Evolutionary conservation across 2,888 invertebrate genomes (phyloP).

Genomic region (Apantesis nais): DNA sequence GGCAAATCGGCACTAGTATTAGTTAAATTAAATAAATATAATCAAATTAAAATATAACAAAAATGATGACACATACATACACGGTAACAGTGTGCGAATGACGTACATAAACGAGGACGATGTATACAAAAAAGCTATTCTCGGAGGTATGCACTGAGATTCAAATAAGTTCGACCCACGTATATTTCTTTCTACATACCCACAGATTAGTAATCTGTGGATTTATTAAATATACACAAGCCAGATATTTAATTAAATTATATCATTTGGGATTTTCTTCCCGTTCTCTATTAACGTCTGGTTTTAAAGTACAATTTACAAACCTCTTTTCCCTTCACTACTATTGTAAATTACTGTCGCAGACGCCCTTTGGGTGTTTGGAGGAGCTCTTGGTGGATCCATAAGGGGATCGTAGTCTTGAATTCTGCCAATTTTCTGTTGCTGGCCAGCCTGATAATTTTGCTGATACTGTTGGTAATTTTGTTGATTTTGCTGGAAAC

Average conservation of each 20-base stretch:
- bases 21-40: neutral
- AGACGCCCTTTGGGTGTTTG: slow-evolving; percentile 91
- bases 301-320: slow-evolving; percentile 37
- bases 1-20: neutral
- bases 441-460: slow-evolving; percentile 52
- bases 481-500: slow-evolving; percentile 67
- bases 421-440: slow-evolving; percentile 89
- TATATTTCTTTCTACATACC: neutral
- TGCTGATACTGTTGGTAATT: slow-evolving; percentile 59
- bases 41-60: neutral
- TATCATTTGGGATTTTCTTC: neutral
- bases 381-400: slow-evolving; percentile 89
- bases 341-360: slow-evolving; percentile 94
- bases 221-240: neutral
- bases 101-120: neutral
- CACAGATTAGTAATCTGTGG: neutral
- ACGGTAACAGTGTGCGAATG: neutral
- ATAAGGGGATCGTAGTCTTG: slow-evolving; percentile 92
- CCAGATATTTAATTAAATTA: neutral
- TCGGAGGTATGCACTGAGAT: neutral
- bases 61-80: neutral
- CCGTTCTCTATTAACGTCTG: neutral
- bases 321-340: slow-evolving; percentile 75
- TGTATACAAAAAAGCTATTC: neutral
- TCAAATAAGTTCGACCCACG: neutral